phyloP scores from a whole-genome alignment of 2,113 vertebrate genomes.

The Eptesicus fuscus region DNA sequence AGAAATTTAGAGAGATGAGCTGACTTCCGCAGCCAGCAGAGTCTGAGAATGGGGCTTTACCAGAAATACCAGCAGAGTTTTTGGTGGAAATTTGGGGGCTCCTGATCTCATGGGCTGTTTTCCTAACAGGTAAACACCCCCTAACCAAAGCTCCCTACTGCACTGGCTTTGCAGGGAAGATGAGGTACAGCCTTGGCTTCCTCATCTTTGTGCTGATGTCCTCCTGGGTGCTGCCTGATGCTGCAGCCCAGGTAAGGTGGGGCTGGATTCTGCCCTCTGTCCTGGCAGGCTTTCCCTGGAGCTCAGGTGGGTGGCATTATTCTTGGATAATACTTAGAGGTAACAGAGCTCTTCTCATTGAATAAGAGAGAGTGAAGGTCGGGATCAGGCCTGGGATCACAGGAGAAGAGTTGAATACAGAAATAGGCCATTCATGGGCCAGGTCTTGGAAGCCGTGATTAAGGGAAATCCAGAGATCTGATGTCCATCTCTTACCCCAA shows the following conservation, averaged over 20 bases:
- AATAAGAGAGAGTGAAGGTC: not conserved
- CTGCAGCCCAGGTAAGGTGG: not conserved
- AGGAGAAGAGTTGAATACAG: not conserved
- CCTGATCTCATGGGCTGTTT: not conserved
- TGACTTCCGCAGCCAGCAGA: not conserved
- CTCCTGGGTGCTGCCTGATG: not conserved
- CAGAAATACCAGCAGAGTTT: not conserved
- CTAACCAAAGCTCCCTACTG: not conserved
- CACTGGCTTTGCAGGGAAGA: not conserved
- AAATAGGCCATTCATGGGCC: not conserved
- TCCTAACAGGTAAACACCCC: not conserved
- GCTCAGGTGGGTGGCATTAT: not conserved
- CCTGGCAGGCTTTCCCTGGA: not conserved
- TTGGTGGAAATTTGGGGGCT: not conserved
- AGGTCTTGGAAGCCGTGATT: not conserved
- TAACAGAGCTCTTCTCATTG: not conserved
- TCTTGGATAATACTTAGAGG: not conserved
- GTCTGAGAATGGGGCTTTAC: not conserved
- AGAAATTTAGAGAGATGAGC: not conserved
- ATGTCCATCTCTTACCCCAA: not conserved
- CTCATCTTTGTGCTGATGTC: not conserved
- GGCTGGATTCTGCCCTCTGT: not conserved
- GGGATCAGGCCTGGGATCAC: not conserved
- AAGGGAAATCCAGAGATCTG: not conserved
- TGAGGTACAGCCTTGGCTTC: rapidly evolving